Percentiles rank a stretch among this genome's conserved stretches.
phyloP scores from a whole-genome alignment of 2,113 vertebrate species.

The Saimiri boliviensis region DNA sequence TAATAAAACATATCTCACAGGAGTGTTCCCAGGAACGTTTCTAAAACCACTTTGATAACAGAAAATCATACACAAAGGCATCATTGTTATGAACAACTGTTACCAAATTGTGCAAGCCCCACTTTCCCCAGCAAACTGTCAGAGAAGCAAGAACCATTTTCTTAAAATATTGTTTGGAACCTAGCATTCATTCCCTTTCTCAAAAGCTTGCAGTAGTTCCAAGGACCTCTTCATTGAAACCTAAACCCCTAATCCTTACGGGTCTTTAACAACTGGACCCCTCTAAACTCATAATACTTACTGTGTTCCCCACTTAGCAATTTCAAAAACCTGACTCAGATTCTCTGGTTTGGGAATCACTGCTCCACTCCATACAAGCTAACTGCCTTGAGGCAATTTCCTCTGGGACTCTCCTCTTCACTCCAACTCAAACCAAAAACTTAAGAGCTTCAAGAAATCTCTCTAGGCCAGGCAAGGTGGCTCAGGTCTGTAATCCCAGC shows the following conservation, averaged over 20 bases:
- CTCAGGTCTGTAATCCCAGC: no score
- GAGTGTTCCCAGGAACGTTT: background rate
- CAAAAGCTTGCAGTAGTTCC: background rate
- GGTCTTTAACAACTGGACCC: background rate
- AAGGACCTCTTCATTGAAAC: conserved; percentile 6
- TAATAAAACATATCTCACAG: background rate
- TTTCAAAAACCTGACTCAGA: background rate
- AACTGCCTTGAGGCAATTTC: background rate
- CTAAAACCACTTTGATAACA: conserved; percentile 23
- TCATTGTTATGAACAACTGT: background rate
- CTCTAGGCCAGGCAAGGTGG: background rate
- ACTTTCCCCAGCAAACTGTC: background rate
- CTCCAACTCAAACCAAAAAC: background rate
- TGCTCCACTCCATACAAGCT: background rate
- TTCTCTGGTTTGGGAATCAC: background rate
- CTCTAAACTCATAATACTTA: background rate
- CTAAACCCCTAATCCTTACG: background rate
- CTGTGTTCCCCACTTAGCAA: background rate
- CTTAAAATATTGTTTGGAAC: conserved; percentile 37
- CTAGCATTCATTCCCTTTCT: conserved; percentile 30
- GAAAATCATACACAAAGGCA: background rate
- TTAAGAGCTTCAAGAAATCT: background rate
- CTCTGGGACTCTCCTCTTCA: background rate
- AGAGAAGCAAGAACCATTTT: conserved; percentile 3
- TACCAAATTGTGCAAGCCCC: background rate